These are phyloP conservation scores for Phrynosoma platyrhinos DNA, from an alignment of 2,113 vertebrate genomes.

Conservation along the genomic window DNA sequence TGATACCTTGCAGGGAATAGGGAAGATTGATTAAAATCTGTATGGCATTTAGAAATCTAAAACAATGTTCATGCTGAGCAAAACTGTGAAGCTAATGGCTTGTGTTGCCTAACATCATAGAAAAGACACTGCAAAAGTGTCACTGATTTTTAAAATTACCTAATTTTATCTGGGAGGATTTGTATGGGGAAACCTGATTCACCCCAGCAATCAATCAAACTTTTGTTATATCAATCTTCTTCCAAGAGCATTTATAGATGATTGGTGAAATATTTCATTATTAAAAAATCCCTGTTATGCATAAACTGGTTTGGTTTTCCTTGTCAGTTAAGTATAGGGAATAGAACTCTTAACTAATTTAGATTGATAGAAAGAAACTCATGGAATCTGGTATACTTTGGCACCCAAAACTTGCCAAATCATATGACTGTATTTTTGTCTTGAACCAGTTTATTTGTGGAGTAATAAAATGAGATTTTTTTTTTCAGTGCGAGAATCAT, in stretches of 20 bases:
- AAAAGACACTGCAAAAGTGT: not conserved
- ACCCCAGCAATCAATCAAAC: not conserved
- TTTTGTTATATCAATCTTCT: not conserved
- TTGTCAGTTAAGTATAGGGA: too few species aligned
- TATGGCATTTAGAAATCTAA: not conserved
- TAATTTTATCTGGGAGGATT: not conserved
- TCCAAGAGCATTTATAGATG: not conserved
- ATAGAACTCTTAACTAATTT: too few species aligned
- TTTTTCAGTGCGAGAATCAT: not conserved
- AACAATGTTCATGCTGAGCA: not conserved
- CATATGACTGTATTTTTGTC: not conserved
- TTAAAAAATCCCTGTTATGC: not conserved
- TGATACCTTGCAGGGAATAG: conserved; percentile 7
- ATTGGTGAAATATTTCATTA: not conserved
- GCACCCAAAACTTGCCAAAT: not conserved
- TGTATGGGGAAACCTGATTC: not conserved
- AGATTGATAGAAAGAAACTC: too few species aligned
- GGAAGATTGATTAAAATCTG: conserved; percentile 26
- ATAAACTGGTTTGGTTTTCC: too few species aligned
- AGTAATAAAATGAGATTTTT: not conserved
- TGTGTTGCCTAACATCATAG: not conserved
- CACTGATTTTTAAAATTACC: not conserved
- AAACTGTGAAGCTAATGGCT: not conserved
- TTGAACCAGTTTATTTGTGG: too few species aligned
- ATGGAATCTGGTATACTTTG: too few species aligned